Conservation (phyloP, 2,113 vertebrate genomes). For the Trogon melanurus region DNA sequence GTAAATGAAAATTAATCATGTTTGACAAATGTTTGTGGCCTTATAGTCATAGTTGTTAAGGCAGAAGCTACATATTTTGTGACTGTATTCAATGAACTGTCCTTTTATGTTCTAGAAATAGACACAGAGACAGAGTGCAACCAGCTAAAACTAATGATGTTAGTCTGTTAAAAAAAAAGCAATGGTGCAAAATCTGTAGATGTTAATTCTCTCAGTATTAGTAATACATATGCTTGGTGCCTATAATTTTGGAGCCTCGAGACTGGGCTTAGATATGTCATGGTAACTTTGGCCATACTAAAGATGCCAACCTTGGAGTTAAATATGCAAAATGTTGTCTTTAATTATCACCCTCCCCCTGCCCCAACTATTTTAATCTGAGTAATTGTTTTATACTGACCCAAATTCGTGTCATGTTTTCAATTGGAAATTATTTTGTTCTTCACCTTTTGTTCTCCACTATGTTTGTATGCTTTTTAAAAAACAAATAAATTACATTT, state of each 20-base stretch:
- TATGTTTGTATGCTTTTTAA: background rate
- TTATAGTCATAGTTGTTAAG: background rate
- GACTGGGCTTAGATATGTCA: background rate
- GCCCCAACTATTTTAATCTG: background rate
- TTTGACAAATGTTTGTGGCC: slow-evolving; percentile 13
- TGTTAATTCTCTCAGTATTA: background rate
- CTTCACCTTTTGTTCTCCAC: background rate
- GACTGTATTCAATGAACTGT: background rate
- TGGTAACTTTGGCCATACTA: background rate
- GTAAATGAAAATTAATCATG: slow-evolving; percentile 23
- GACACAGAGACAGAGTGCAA: background rate
- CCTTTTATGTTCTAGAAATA: background rate
- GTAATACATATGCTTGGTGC: background rate
- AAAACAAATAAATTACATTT: background rate
- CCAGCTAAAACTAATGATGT: background rate
- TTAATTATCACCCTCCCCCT: background rate
- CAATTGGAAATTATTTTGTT: background rate
- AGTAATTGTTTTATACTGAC: background rate
- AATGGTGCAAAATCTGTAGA: background rate
- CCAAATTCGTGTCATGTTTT: background rate
- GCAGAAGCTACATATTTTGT: background rate
- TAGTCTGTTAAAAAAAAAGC: background rate
- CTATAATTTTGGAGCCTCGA: background rate
- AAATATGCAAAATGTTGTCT: background rate
- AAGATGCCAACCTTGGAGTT: background rate